Percentiles rank a stretch among this genome's conserved stretches.
Conservation (phyloP, 2,113 vertebrate genomes). For the Rhinogobius similis region DNA sequence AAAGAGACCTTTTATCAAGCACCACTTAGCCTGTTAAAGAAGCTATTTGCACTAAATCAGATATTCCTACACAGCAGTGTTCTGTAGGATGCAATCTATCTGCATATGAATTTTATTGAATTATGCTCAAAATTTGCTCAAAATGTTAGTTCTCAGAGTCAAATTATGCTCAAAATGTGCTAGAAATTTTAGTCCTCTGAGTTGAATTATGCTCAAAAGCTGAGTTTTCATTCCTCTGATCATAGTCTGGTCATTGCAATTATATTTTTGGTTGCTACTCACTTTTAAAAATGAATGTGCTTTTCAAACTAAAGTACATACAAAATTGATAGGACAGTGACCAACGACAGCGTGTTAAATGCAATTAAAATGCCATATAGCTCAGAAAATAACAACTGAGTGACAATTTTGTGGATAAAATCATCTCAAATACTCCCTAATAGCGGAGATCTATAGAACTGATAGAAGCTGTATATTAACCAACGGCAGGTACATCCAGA, state of each 20-base stretch:
- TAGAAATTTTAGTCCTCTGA: no score
- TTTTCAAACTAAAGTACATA: no score
- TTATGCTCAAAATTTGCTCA: constrained; percentile 7
- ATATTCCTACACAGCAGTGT: constrained; percentile 29
- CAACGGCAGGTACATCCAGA: background rate
- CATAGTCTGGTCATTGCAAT: no score
- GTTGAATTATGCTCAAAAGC: constrained; percentile 11
- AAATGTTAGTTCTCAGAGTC: no score
- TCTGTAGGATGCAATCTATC: constrained; percentile 2
- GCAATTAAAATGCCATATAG: background rate
- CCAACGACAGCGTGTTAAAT: no score
- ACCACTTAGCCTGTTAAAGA: constrained; percentile 26
- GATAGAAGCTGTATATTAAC: background rate
- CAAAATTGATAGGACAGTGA: no score
- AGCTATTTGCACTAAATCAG: constrained; percentile 22
- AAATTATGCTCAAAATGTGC: no score
- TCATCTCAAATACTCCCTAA: background rate
- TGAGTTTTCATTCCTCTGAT: no score
- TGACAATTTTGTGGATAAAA: background rate
- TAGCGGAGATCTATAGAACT: background rate
- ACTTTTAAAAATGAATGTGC: no score
- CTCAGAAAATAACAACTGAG: background rate
- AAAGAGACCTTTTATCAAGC: constrained; percentile 2
- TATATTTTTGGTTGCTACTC: no score
- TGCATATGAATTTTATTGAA: constrained; percentile 12